Percentiles rank a stretch among this genome's conserved stretches.
Evolutionary conservation across 2,888 invertebrate species (phyloP).

Genomic region (Heteromurus nitidus): DNA sequence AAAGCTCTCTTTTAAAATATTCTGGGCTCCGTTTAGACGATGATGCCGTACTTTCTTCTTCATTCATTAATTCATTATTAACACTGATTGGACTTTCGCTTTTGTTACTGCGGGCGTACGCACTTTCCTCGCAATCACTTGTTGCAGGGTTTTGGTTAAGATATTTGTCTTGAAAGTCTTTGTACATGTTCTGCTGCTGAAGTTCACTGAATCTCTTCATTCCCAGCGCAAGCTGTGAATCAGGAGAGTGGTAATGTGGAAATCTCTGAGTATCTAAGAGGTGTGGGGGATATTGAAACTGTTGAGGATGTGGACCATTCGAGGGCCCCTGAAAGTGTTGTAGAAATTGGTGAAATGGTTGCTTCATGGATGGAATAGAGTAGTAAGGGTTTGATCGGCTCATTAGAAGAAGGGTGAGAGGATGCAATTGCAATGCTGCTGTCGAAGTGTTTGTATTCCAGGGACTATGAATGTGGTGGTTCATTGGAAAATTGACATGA

Average conservation of each 20-base stretch:
- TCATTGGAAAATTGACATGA: neutral
- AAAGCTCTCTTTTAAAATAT: too few species aligned
- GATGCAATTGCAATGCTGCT: constrained; percentile 4
- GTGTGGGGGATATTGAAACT: neutral
- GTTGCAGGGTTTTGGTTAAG: too few species aligned
- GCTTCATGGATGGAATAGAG: neutral
- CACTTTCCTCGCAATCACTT: too few species aligned
- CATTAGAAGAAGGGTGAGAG: constrained; percentile 10
- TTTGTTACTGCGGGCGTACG: neutral
- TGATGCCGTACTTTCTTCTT: too few species aligned
- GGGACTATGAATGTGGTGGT: neutral
- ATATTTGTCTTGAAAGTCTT: too few species aligned
- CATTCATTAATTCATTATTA: neutral
- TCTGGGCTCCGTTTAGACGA: too few species aligned
- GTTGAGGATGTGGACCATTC: too few species aligned
- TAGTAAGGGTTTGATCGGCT: constrained; percentile 10
- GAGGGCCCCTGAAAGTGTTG: neutral
- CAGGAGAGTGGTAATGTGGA: neutral
- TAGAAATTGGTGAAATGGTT: neutral
- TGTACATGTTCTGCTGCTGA: too few species aligned
- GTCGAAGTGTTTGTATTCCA: neutral
- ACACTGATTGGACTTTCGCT: neutral
- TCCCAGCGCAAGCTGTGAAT: too few species aligned
- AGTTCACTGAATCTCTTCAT: too few species aligned
- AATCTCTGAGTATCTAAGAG: neutral